Base-by-base conservation (phyloP, 2,888 invertebrate genomes). In the Platypus cylindrus region DNA sequence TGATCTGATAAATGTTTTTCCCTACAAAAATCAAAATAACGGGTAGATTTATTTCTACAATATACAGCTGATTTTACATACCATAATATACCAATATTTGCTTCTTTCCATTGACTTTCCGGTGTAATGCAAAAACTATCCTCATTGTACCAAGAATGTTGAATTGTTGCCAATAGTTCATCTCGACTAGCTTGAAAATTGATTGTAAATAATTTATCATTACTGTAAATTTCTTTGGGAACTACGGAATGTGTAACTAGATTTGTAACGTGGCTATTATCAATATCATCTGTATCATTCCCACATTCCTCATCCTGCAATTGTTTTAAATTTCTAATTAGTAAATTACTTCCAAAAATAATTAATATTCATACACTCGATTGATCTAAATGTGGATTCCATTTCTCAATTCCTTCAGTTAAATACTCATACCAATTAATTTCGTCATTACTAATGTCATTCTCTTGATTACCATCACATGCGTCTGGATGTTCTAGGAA, bases 361-460 rank as follows among this genome's bases (percentile, higher is more conserved):
- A 8, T 25, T 22, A 3, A 18, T 13, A 43, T 47, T 45, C 36
- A 50, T n/a, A n/a, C 51, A 43, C 45, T 45, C 4, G 43, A 45
- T 5, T 50, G 46, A 32, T 52, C 47, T 32, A 41, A 47, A 37
- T 43, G 39, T 3, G 49, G 50, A 8, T 40, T 36, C 45, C 48
- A 49, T 8, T 36, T 27, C 29, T 53, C 53, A 32, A 66, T 57
- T 2, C 63, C 67, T 37, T 67, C 66, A 26, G 54, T 62, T 18
- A 69, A 53, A 51, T 67, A 67, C 17, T 57, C 52, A 2, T 50
- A 59, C 69, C 69, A 69, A 45, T 68, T 60, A 23, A 67, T 63
- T 28, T 59, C 57, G 38, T 65, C 63, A 4, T 57, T 56, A n/a
- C 50, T 47, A 13, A 54, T 53, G 7, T 54, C 55, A 17, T 54